These are phyloP conservation scores for Zaprionus gabonicus DNA, from an alignment of 1,140 invertebrate species.

Conservation along the genomic window DNA sequence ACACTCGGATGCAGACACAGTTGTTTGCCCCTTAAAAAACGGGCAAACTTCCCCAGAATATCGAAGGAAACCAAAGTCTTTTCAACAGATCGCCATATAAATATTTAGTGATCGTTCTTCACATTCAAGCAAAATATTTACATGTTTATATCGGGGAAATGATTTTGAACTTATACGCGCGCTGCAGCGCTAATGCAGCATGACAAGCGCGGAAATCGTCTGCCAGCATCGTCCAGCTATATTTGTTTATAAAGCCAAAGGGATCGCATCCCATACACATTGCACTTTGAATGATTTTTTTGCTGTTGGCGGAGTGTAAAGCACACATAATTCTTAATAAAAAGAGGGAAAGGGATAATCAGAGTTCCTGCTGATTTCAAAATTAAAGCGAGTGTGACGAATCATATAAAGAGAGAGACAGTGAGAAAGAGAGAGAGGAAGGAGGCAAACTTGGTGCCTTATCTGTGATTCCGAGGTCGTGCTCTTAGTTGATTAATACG, in stretches of 20 bases:
- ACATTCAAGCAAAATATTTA: constrained; percentile 66
- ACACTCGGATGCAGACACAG: constrained; percentile 45
- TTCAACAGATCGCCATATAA: constrained; percentile 45
- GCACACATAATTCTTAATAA: constrained; percentile 69
- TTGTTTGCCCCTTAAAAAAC: constrained; percentile 25
- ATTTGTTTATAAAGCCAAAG: constrained; percentile 37
- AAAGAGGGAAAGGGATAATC: constrained; percentile 3
- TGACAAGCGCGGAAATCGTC: constrained; percentile 25
- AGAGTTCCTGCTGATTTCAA: constrained; percentile 8
- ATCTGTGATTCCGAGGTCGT: constrained; percentile 32
- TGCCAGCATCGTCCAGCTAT: not conserved
- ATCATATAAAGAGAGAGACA: constrained; percentile 15
- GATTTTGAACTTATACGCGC: constrained; percentile 25
- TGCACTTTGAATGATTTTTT: constrained; percentile 8
- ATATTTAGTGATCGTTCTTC: constrained; percentile 65
- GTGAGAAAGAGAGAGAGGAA: not conserved
- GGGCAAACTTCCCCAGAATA: constrained; percentile 20
- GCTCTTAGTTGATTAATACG: constrained; percentile 36
- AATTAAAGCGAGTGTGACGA: constrained; percentile 19
- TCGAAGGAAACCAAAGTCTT: constrained; percentile 1
- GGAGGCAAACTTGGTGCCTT: constrained; percentile 14
- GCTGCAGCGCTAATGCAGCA: constrained; percentile 3
- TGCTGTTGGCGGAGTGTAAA: constrained; percentile 17
- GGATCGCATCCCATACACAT: not conserved
- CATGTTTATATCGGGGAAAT: constrained; percentile 41